These are phyloP conservation scores for Anadara kagoshimensis DNA, from an alignment of 1,140 invertebrate genomes.

Conservation along the genomic window DNA sequence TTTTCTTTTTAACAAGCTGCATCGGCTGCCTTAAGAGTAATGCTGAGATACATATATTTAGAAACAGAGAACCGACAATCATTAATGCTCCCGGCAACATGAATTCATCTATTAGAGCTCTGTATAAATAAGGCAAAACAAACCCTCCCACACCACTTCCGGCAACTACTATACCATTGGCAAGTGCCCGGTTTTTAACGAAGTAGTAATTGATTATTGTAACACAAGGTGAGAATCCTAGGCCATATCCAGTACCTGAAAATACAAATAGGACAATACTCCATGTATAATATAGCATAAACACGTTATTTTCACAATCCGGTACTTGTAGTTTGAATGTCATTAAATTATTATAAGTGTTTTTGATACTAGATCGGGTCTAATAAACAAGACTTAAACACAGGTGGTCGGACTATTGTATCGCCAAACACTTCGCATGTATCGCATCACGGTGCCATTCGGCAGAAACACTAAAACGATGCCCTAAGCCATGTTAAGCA, in stretches of 20 bases:
- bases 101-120: conserved; percentile 74
- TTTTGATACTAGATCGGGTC: too few relatives aligned
- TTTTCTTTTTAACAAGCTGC: background rate
- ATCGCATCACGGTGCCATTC: too few relatives aligned
- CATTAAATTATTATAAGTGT: too few relatives aligned
- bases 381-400: too few relatives aligned
- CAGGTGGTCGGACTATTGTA: too few relatives aligned
- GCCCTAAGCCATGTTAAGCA: too few relatives aligned
- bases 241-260: conserved; percentile 47
- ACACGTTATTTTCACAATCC: too few relatives aligned
- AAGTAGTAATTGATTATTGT: conserved; percentile 52
- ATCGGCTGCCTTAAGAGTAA: background rate
- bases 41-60: background rate
- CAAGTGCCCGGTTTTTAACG: conserved; percentile 44
- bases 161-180: conserved; percentile 47
- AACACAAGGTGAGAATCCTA: conserved; percentile 41
- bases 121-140: conserved; percentile 41
- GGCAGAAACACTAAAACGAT: too few relatives aligned
- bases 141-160: conserved; percentile 46
- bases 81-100: conserved; percentile 57
- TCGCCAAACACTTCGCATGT: too few relatives aligned
- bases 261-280: conserved; percentile 1
- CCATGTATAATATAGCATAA: too few relatives aligned
- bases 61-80: conserved; percentile 2
- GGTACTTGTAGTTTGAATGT: too few relatives aligned